Conservation (phyloP, 2,113 vertebrate species). For the Stigmatopora argus region DNA sequence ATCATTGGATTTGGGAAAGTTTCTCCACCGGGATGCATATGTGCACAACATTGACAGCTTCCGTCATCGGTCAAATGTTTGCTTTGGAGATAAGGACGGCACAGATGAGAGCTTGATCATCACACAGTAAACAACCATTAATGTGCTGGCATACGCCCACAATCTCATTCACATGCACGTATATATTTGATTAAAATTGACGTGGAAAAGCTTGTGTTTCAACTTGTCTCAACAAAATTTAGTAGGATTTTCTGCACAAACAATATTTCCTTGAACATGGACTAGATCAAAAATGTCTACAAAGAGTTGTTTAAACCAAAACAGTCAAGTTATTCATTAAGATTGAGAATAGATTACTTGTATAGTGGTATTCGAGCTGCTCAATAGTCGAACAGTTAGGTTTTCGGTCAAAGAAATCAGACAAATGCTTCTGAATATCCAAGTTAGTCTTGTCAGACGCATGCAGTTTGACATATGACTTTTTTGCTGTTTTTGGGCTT, state of each 20-base stretch:
- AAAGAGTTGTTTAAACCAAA: neutral
- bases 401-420: too few relatives aligned
- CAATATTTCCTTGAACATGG: neutral
- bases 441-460: too few relatives aligned
- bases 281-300: neutral
- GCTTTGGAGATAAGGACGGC: constrained; percentile 49
- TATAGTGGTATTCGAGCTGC: too few relatives aligned
- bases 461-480: too few relatives aligned
- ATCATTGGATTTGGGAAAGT: constrained; percentile 28
- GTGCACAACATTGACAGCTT: constrained; percentile 42
- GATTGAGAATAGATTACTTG: too few relatives aligned
- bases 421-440: too few relatives aligned
- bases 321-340: too few relatives aligned
- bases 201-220: constrained; percentile 7
- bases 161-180: constrained; percentile 16
- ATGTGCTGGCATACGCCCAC: constrained; percentile 20
- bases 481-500: too few relatives aligned
- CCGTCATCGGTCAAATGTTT: constrained; percentile 59
- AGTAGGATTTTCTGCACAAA: neutral
- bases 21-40: constrained; percentile 31
- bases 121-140: constrained; percentile 48
- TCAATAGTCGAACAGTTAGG: too few relatives aligned
- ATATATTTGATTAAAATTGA: constrained; percentile 1
- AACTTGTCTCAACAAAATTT: neutral
- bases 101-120: constrained; percentile 54